Base-by-base conservation (phyloP, 1,140 invertebrate genomes). In the Agrypnia vestita region DNA sequence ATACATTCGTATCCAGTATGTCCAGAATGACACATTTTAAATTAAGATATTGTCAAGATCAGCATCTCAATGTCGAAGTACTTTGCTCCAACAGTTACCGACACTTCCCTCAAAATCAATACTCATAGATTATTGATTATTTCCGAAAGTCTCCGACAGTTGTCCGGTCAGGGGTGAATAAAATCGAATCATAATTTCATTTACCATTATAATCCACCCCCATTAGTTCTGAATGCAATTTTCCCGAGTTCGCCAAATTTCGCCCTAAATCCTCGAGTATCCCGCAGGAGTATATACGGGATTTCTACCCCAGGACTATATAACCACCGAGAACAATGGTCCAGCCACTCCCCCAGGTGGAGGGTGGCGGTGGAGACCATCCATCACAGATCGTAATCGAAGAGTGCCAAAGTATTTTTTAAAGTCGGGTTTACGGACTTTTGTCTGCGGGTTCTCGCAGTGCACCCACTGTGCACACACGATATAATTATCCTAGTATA, bases 191-290 rank as follows among this genome's bases (percentile, higher is more conserved):
- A 47, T 69, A 69, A 69, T 69, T 69, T 61, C n/a, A 61, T 74
- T 74, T 74, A 74, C 71, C 71, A 43, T 56, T 56, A 35, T 6
- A 74, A 74, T 43, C n/a, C 53, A 56, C 19, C 71, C 71, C 71
- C 53, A 74, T 74, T 74, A 74, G 35, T 55, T 44, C 9, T 1
- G 35, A 59, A 43, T 74, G 71, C 51, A 74, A 55, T 55, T 74
- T 74, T 56, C 49, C 71, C 35, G 11, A 74, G 17, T 44, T 43
- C 17, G 53, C 71, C 19, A 74, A 59, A 74, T 74, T 74, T 74
- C 71, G 49, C 71, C 71, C 71, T 25, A 74, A 74, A 55, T 73
- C 51, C 25, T 69, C 67, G 9, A 0, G 4, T 9, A 25, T 62
- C 10, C 25, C 19, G 19, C 25, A 19, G 12, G n/a, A 62, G 9